A percentile compares a stretch with the other conserved stretches of the same genome.
Conservation (phyloP, 2,113 vertebrate genomes). For the Picathartes gymnocephalus region DNA sequence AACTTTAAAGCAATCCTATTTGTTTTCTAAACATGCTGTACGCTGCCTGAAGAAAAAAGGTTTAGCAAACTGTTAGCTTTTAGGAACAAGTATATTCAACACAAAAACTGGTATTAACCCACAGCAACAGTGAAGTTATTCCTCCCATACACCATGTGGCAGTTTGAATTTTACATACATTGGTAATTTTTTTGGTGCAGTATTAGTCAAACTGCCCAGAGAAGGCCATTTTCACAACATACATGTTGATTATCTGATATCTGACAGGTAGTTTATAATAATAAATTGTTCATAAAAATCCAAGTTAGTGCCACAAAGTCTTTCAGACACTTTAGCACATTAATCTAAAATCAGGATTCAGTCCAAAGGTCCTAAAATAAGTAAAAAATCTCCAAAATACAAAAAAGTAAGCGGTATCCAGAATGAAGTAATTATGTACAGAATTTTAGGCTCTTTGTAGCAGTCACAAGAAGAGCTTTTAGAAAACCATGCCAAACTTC, state of each 20-base stretch:
- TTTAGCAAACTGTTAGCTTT: not conserved
- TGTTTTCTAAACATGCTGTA: not conserved
- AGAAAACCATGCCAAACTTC: not conserved
- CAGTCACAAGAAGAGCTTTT: not conserved
- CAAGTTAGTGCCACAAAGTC: not conserved
- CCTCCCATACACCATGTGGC: not conserved
- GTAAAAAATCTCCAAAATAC: not conserved
- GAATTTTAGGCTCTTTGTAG: not conserved
- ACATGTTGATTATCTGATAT: not conserved
- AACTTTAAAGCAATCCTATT: not conserved
- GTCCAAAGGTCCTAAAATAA: not conserved
- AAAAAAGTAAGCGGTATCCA: not conserved
- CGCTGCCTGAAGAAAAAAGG: not conserved
- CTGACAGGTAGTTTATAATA: not conserved
- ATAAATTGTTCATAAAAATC: not conserved
- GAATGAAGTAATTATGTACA: not conserved
- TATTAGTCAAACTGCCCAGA: not conserved
- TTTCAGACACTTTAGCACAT: not conserved
- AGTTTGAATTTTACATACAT: not conserved
- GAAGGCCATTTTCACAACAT: not conserved
- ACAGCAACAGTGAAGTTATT: not conserved
- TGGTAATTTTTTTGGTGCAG: not conserved
- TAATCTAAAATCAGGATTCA: not conserved
- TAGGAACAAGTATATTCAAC: not conserved
- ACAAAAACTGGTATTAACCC: not conserved